Conservation (phyloP, 2,113 vertebrate genomes). For the Clarias magur region DNA sequence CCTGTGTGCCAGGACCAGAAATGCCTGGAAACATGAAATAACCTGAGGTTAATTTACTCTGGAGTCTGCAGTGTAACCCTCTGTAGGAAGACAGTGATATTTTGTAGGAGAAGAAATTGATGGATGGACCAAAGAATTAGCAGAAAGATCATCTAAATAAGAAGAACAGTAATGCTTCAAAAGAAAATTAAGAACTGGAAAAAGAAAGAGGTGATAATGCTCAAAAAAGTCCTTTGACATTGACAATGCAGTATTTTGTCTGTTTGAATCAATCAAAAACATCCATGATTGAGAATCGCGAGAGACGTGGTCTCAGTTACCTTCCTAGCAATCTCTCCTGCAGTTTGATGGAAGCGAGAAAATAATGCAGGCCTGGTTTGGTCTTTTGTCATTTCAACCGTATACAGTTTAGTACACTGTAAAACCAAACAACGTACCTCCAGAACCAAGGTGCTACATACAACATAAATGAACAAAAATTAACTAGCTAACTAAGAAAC, state of each 20-base stretch:
- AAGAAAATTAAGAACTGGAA: not conserved
- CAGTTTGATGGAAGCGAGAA: not conserved
- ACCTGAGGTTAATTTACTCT: constrained; percentile 30
- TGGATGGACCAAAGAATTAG: not conserved
- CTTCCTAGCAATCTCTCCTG: not conserved
- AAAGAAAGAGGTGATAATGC: not conserved
- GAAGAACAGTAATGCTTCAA: not conserved
- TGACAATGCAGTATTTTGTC: not conserved
- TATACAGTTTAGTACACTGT: too few relatives aligned
- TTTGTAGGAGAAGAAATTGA: constrained; percentile 37
- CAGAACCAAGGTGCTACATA: too few relatives aligned
- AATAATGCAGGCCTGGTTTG: not conserved
- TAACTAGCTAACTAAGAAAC: too few relatives aligned
- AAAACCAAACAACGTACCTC: too few relatives aligned
- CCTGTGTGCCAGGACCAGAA: not conserved
- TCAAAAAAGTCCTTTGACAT: not conserved
- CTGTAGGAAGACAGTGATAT: constrained; percentile 6
- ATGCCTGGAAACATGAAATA: constrained; percentile 18
- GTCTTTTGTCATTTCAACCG: not conserved
- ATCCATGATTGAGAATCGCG: not conserved
- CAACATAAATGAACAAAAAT: too few relatives aligned
- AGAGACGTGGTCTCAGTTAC: not conserved
- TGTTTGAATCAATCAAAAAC: not conserved
- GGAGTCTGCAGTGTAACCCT: constrained; percentile 3
- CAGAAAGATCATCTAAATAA: not conserved